A percentile compares a stretch with the other conserved stretches of the same genome.
phyloP scores from a whole-genome alignment of 2,113 vertebrate species.

The Barbus barbus region DNA sequence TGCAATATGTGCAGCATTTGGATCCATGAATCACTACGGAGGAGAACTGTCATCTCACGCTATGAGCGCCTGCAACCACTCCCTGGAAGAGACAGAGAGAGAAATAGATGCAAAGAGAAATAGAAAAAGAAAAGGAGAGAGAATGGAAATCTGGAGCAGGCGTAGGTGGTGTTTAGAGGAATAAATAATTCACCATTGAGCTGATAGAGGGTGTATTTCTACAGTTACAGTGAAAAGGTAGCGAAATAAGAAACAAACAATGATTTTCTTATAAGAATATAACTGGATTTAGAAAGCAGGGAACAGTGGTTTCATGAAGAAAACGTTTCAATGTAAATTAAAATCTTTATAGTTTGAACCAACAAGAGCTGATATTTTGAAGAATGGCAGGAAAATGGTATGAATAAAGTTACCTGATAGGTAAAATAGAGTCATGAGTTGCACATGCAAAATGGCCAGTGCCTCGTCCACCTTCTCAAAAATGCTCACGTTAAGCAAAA shows the following conservation, averaged over 20 bases:
- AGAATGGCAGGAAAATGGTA: constrained; percentile 14
- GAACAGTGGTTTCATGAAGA: neutral
- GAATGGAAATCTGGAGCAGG: constrained; percentile 67
- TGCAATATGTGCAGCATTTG: constrained; percentile 64
- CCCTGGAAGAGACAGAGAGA: constrained; percentile 49
- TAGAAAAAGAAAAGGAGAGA: constrained; percentile 67
- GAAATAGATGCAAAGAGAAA: constrained; percentile 36
- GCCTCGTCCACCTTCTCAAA: constrained; percentile 34
- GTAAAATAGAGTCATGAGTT: constrained; percentile 10
- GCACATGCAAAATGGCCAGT: constrained; percentile 15
- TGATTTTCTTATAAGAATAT: constrained; percentile 15
- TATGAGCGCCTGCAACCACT: constrained; percentile 65
- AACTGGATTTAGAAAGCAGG: neutral
- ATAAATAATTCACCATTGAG: constrained; percentile 66
- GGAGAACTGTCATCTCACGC: constrained; percentile 70
- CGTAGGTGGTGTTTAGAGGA: constrained; percentile 78
- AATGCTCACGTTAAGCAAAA: constrained; percentile 50
- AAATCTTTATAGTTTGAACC: neutral
- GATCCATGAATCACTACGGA: constrained; percentile 73
- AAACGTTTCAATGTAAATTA: neutral
- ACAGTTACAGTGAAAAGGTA: constrained; percentile 47
- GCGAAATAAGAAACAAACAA: constrained; percentile 39
- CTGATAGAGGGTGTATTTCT: constrained; percentile 62
- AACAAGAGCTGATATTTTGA: neutral
- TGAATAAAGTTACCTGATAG: constrained; percentile 5